phyloP scores from a whole-genome alignment of 2,113 vertebrate species.

The Protobothrops flavoviridis region DNA sequence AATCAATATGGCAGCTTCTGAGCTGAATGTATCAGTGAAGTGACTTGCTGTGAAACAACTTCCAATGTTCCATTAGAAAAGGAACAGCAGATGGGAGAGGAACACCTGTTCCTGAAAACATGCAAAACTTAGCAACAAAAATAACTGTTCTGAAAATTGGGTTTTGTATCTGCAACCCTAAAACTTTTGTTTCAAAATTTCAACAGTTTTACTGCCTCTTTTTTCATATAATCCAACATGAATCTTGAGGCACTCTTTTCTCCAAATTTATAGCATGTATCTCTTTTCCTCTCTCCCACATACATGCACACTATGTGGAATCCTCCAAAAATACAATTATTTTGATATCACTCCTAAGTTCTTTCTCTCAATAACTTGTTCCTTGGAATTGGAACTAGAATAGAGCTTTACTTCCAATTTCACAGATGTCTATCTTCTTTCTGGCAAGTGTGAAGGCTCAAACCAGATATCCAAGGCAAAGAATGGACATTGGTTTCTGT shows the following conservation, averaged over 20 bases:
- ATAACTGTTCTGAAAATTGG: not conserved
- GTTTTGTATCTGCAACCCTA: not conserved
- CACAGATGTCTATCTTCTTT: conserved; percentile 22
- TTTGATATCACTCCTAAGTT: not conserved
- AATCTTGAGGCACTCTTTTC: not conserved
- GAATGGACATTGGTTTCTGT: not conserved
- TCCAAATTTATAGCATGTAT: not conserved
- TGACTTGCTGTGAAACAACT: not conserved
- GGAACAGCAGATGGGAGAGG: not conserved
- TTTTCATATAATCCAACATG: not conserved
- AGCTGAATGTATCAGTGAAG: not conserved
- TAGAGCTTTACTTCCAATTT: conserved; percentile 18
- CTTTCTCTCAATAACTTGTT: not conserved
- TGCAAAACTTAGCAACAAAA: not conserved
- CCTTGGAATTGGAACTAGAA: conserved; percentile 13
- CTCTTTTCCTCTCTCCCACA: not conserved
- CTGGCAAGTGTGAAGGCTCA: conserved; percentile 11
- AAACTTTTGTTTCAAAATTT: not conserved
- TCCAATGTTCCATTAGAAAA: not conserved
- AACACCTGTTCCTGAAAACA: not conserved
- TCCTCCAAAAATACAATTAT: not conserved
- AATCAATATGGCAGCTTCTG: not conserved
- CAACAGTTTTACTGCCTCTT: not conserved
- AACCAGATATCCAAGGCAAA: not conserved
- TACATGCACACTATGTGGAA: not conserved